Evolutionary conservation across 1,140 invertebrate species (phyloP).

Genomic region (Octopus sinensis): DNA sequence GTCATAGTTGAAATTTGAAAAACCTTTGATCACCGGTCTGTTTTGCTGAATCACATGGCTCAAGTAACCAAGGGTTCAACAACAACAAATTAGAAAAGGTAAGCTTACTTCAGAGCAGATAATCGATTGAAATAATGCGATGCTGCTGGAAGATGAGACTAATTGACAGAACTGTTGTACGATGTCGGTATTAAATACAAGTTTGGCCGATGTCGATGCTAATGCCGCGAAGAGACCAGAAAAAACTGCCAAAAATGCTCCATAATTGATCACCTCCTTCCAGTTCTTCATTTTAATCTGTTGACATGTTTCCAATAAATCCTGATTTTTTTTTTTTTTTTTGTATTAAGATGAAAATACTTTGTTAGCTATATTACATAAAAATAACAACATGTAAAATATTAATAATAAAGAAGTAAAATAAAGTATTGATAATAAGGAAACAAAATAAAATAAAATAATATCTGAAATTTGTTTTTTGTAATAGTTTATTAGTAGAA

Average conservation of each 20-base stretch:
- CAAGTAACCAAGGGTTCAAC: too few relatives aligned
- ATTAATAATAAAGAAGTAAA: too few relatives aligned
- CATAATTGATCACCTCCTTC: not conserved
- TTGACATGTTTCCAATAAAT: too few relatives aligned
- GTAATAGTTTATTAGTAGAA: too few relatives aligned
- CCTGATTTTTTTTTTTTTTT: too few relatives aligned
- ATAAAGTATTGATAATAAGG: too few relatives aligned
- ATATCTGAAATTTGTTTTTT: too few relatives aligned
- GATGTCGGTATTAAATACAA: conserved; percentile 26
- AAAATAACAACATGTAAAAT: too few relatives aligned
- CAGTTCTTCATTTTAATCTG: too few relatives aligned
- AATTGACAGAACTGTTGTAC: not conserved
- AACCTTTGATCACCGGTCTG: not conserved
- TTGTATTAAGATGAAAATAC: too few relatives aligned
- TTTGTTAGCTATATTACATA: too few relatives aligned
- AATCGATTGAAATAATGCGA: not conserved
- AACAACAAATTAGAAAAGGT: not conserved
- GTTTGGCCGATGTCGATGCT: conserved; percentile 42
- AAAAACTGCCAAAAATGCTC: conserved; percentile 31
- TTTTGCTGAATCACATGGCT: not conserved
- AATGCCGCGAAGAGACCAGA: conserved; percentile 42
- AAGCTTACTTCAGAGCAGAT: not conserved
- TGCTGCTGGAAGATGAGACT: not conserved
- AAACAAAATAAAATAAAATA: too few relatives aligned
- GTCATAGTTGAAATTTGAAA: not conserved